Conservation (phyloP, 2,797 vertebrate genomes). For the Amblyraja radiata region DNA sequence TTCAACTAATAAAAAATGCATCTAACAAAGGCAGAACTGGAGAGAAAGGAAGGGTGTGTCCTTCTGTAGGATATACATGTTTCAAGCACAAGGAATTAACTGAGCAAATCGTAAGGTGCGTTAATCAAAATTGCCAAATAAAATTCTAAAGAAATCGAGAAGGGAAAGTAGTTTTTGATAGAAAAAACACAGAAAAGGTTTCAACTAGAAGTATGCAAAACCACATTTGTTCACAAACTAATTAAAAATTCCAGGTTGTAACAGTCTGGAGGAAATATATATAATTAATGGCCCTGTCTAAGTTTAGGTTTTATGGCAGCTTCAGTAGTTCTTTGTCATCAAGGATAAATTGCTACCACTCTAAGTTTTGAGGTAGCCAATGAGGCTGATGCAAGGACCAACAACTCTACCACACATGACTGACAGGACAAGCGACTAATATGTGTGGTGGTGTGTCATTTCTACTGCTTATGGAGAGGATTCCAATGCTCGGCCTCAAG, state of each 20-base stretch:
- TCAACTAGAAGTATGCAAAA: no score
- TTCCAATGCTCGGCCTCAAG: no score
- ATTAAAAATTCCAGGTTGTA: not conserved
- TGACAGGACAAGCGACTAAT: no score
- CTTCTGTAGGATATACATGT: not conserved
- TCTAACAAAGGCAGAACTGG: not conserved
- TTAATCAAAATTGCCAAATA: not conserved
- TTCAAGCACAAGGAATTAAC: not conserved
- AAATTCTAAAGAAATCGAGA: not conserved
- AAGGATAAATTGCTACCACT: no score
- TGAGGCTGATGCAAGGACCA: no score
- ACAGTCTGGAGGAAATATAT: not conserved
- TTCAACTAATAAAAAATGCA: not conserved
- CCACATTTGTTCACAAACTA: not conserved
- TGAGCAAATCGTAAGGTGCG: not conserved
- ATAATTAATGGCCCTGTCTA: no score
- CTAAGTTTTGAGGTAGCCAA: no score
- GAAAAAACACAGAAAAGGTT: not conserved
- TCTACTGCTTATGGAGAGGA: no score
- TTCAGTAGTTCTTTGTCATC: no score
- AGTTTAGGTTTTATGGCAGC: no score
- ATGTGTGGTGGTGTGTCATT: no score
- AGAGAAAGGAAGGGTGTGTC: not conserved
- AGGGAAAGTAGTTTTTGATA: not conserved
- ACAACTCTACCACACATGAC: no score